phyloP scores from a whole-genome alignment of 2,797 vertebrate genomes.

The Poeciliopsis infans region DNA sequence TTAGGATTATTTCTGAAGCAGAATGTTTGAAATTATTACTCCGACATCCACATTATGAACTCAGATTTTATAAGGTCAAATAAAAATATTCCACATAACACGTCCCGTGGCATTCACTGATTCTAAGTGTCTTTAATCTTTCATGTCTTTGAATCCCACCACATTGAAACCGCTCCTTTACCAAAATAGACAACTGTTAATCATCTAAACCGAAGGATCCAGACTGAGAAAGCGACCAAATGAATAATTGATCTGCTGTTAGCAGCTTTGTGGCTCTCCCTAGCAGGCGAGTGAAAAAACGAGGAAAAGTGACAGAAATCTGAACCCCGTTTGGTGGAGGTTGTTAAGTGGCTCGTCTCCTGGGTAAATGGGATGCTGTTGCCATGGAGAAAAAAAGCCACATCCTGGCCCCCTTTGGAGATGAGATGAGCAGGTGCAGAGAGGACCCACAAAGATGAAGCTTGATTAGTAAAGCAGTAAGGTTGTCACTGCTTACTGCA shows the following conservation, averaged over 20 bases:
- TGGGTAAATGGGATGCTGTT: constrained; percentile 80
- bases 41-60: constrained; percentile 34
- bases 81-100: constrained; percentile 32
- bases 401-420: constrained; percentile 65
- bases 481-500: constrained; percentile 58
- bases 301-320: constrained; percentile 53
- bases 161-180: constrained; percentile 4
- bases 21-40: constrained; percentile 45
- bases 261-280: constrained; percentile 47
- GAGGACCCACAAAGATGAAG: constrained; percentile 73
- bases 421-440: constrained; percentile 79
- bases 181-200: constrained; percentile 32
- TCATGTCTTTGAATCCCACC: constrained; percentile 4
- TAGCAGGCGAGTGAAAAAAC: constrained; percentile 46
- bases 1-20: constrained; percentile 25
- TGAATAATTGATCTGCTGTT: constrained; percentile 79
- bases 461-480: constrained; percentile 79
- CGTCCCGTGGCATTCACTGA: constrained; percentile 20
- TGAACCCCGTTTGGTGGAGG: constrained; percentile 64
- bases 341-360: constrained; percentile 65
- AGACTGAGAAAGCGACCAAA: constrained; percentile 37
- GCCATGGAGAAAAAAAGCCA: constrained; percentile 72
- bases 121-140: constrained; percentile 37
- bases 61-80: constrained; percentile 34
- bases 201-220: constrained; percentile 43